These are phyloP conservation scores for Dendropsophus ebraccatus DNA, from an alignment of 2,113 vertebrate genomes.

Conservation along the genomic window DNA sequence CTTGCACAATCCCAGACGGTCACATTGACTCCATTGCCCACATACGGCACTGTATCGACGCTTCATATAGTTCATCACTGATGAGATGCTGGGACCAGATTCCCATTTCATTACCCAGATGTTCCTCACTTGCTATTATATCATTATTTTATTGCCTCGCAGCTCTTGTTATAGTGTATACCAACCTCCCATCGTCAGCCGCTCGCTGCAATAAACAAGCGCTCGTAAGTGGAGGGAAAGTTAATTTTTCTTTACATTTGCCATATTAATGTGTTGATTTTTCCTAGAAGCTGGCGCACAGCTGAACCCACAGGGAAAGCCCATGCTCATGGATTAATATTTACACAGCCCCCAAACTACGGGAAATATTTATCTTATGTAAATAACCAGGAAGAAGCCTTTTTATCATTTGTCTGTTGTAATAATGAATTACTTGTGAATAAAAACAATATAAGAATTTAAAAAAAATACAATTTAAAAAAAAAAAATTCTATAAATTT, in stretches of 20 bases:
- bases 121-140: neutral
- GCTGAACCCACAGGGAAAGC: neutral
- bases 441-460: neutral
- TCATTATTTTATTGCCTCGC: constrained; percentile 2
- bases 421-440: neutral
- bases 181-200: neutral
- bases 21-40: no score
- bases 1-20: no score
- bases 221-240: neutral
- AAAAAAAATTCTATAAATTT: neutral
- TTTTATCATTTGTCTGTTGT: neutral
- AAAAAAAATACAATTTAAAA: neutral
- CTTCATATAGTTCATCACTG: constrained; percentile 9
- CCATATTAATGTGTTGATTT: constrained; percentile 25
- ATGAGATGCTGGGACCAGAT: neutral
- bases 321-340: neutral
- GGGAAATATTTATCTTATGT: neutral
- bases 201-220: neutral
- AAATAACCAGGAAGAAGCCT: neutral
- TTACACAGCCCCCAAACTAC: constrained; percentile 4
- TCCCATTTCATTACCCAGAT: constrained; percentile 34
- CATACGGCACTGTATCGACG: neutral
- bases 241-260: constrained; percentile 23
- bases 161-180: neutral
- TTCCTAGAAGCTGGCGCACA: neutral